Evolutionary conservation across 2,113 vertebrate genomes (phyloP).

Genomic region (Megaptera novaeangliae): DNA sequence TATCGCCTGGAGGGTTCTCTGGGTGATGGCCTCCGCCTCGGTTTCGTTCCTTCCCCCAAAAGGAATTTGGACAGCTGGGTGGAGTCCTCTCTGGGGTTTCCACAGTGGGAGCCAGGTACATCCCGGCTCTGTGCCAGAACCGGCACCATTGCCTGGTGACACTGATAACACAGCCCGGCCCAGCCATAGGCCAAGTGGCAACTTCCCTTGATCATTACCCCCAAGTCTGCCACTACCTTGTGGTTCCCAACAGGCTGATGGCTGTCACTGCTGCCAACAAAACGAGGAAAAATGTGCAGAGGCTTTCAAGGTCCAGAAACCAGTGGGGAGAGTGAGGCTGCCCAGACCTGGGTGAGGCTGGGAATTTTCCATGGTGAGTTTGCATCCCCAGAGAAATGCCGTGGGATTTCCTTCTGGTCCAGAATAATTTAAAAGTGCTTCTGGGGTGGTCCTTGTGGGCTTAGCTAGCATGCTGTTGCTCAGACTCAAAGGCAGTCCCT

Average conservation of each 20-base stretch:
- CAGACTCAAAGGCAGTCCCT: background rate
- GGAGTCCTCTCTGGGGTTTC: background rate
- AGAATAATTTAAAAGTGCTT: background rate
- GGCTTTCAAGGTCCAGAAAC: background rate
- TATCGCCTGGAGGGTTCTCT: background rate
- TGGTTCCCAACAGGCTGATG: background rate
- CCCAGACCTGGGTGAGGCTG: background rate
- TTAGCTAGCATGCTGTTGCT: background rate
- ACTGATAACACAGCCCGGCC: background rate
- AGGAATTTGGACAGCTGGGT: background rate
- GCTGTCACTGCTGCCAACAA: background rate
- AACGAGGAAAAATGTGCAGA: background rate
- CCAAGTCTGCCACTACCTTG: background rate
- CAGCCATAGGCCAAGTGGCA: no score
- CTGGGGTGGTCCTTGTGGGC: background rate
- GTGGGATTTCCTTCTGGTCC: background rate
- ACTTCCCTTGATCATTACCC: background rate
- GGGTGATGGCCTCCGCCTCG: background rate
- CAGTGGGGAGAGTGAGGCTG: background rate
- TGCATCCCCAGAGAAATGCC: background rate
- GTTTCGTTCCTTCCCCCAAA: background rate
- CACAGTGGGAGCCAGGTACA: background rate
- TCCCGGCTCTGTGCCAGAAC: background rate
- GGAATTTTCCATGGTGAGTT: background rate
- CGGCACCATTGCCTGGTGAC: background rate